phyloP scores from a whole-genome alignment of 2,113 vertebrate species.

The Psilopsiagon aymara region DNA sequence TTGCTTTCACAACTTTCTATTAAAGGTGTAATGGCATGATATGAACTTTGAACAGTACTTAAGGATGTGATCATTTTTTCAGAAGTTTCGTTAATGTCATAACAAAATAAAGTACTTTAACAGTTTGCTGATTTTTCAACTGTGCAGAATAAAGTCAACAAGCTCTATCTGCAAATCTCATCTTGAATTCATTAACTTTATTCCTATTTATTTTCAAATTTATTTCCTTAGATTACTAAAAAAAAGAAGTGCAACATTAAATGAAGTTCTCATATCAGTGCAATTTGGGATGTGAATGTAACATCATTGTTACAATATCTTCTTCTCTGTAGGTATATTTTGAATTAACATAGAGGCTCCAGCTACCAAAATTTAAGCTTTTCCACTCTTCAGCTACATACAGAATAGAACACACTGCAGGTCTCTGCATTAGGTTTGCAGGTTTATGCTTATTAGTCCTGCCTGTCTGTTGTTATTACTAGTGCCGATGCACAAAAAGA shows the following conservation, averaged over 20 bases:
- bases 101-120: not conserved
- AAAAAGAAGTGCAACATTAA: not conserved
- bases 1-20: constrained; percentile 21
- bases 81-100: not conserved
- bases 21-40: not conserved
- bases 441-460: not conserved
- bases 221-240: not conserved
- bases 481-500: not conserved
- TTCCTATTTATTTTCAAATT: not conserved
- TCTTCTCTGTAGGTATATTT: not conserved
- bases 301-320: not conserved
- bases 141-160: not conserved
- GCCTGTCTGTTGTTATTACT: not conserved
- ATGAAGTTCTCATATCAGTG: not conserved
- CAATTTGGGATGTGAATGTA: not conserved
- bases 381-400: not conserved
- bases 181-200: not conserved
- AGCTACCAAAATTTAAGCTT: not conserved
- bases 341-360: not conserved
- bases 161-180: not conserved
- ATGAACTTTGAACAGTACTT: not conserved
- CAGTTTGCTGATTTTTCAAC: not conserved
- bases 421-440: not conserved
- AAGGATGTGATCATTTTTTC: not conserved
- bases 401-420: not conserved